Evolutionary conservation across 2,113 vertebrate genomes (phyloP).

Genomic region (Probosciger aterrimus): DNA sequence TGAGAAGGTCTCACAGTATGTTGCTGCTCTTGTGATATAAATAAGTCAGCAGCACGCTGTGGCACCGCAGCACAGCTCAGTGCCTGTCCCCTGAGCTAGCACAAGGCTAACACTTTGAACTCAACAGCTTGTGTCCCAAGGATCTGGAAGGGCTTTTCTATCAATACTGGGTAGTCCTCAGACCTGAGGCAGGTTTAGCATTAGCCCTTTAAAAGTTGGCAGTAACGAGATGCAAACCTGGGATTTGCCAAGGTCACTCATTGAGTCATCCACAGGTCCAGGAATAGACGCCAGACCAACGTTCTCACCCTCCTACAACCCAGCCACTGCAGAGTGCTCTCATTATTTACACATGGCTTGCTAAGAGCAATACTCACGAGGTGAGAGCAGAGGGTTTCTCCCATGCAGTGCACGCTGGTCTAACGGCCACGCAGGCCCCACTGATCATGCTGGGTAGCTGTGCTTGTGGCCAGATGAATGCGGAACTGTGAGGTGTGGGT

Average conservation of each 20-base stretch:
- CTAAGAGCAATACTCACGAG: background rate
- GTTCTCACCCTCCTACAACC: background rate
- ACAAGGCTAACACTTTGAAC: background rate
- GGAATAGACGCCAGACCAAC: background rate
- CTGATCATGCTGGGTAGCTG: accelerated
- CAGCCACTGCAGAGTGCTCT: background rate
- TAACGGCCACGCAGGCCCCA: background rate
- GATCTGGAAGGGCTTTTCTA: background rate
- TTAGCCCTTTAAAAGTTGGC: background rate
- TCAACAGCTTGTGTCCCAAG: background rate
- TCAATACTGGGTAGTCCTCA: background rate
- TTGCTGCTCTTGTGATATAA: background rate
- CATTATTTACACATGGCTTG: background rate
- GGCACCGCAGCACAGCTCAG: accelerated
- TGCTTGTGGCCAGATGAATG: background rate
- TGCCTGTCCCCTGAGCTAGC: background rate
- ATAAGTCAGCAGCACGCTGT: accelerated
- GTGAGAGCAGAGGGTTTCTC: background rate
- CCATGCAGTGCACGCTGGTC: background rate
- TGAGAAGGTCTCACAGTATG: conserved; percentile 12
- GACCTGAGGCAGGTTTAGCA: background rate
- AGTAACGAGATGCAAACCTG: background rate
- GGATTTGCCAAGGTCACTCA: background rate
- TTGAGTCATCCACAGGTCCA: background rate
- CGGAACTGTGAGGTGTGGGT: background rate